These are phyloP conservation scores for Pseudomyrmex concolor DNA, from an alignment of 1,140 invertebrate species.

Conservation along the genomic window DNA sequence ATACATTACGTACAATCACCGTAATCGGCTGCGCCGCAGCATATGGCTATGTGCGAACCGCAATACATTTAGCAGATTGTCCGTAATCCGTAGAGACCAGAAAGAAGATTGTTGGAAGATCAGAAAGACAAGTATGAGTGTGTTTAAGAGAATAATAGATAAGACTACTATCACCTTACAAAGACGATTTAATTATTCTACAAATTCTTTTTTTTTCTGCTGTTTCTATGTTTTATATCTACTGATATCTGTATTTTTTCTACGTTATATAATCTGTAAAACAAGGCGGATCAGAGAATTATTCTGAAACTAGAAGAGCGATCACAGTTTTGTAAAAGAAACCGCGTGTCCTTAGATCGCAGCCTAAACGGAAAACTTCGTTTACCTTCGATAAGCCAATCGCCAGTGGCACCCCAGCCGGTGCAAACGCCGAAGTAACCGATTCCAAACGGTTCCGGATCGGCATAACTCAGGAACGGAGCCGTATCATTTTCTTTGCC, in stretches of 20 bases:
- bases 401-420: constrained; percentile 93
- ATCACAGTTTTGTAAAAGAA: not conserved
- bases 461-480: constrained; percentile 89
- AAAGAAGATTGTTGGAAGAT: constrained; percentile 65
- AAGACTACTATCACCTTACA: not conserved
- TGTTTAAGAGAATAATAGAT: not conserved
- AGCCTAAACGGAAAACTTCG: not conserved
- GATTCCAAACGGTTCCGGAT: constrained; percentile 89
- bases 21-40: constrained; percentile 76
- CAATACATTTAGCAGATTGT: constrained; percentile 64
- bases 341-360: not conserved
- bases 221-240: not conserved
- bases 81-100: constrained; percentile 73
- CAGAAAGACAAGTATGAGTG: constrained; percentile 44
- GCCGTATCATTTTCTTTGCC: constrained; percentile 89
- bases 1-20: constrained; percentile 82
- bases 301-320: not conserved
- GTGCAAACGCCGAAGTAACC: constrained; percentile 92
- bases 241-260: not conserved
- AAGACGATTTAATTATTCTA: not conserved
- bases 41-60: constrained; percentile 78
- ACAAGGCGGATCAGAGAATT: constrained; percentile 3
- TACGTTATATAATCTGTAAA: constrained; percentile 38
- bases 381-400: constrained; percentile 93
- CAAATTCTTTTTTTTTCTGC: constrained; percentile 5